phyloP scores from a whole-genome alignment of 2,113 vertebrate species.

The Propithecus coquereli region DNA sequence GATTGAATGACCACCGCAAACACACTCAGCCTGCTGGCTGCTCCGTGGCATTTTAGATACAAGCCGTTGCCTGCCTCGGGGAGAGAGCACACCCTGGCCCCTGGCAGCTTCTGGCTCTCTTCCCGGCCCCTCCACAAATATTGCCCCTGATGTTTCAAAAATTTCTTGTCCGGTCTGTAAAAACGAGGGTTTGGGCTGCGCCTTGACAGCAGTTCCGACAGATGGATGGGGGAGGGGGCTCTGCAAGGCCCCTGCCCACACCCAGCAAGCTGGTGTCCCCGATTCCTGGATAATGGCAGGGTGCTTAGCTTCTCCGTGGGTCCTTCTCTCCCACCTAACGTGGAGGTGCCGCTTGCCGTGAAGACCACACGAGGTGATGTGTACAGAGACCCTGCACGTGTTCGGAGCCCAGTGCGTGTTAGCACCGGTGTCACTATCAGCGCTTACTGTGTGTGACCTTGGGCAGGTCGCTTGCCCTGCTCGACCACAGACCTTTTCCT shows the following conservation, averaged over 20 bases:
- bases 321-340: neutral
- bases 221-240: neutral
- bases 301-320: neutral
- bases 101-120: neutral
- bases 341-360: neutral
- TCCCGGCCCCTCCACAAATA: neutral
- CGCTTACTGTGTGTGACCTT: neutral
- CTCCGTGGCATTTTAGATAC: neutral
- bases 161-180: neutral
- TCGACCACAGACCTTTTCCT: neutral
- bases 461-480: neutral
- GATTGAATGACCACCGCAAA: neutral
- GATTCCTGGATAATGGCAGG: neutral
- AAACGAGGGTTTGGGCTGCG: neutral
- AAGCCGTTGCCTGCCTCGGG: neutral
- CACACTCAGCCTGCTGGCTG: neutral
- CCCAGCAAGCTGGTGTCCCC: neutral
- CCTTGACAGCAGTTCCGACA: neutral
- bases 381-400: rapidly evolving
- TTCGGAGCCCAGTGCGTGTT: neutral
- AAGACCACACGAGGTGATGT: neutral
- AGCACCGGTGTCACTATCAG: rapidly evolving
- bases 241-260: neutral
- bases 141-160: neutral
- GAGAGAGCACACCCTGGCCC: neutral